Evolutionary conservation across 2,888 invertebrate species (phyloP).

Genomic region (Pandemis cinnamomeana): DNA sequence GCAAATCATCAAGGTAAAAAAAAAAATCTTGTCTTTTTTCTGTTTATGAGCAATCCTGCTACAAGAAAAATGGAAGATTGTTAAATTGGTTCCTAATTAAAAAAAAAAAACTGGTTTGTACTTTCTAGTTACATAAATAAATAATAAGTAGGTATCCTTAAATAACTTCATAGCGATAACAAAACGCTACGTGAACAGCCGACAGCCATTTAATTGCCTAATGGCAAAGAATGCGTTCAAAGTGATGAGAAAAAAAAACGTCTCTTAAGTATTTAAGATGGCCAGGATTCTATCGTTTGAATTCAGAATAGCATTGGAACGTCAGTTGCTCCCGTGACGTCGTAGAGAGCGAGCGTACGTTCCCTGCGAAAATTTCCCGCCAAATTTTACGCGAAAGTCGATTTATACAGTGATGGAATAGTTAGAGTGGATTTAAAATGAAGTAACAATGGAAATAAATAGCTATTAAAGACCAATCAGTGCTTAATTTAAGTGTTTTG

Average conservation of each 20-base stretch:
- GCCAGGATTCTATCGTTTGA: background rate
- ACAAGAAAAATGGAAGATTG: no score
- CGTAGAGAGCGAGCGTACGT: conserved; percentile 49
- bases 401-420: background rate
- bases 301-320: conserved; percentile 9
- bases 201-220: background rate
- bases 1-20: background rate
- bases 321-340: conserved; percentile 51
- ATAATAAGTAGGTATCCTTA: background rate
- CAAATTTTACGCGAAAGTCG: conserved; percentile 55
- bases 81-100: no score
- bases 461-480: background rate
- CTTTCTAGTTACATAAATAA: no score
- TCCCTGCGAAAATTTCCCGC: conserved; percentile 55
- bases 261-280: background rate
- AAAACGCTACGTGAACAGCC: background rate
- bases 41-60: no score
- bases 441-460: background rate
- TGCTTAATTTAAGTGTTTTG: background rate
- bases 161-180: background rate
- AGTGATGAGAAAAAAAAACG: background rate
- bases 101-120: no score
- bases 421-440: background rate
- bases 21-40: background rate
- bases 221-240: background rate